A percentile compares a stretch with the other conserved stretches of the same genome.
Conservation (phyloP, 2,797 vertebrate species). For the Lepilemur septentrionalis region DNA sequence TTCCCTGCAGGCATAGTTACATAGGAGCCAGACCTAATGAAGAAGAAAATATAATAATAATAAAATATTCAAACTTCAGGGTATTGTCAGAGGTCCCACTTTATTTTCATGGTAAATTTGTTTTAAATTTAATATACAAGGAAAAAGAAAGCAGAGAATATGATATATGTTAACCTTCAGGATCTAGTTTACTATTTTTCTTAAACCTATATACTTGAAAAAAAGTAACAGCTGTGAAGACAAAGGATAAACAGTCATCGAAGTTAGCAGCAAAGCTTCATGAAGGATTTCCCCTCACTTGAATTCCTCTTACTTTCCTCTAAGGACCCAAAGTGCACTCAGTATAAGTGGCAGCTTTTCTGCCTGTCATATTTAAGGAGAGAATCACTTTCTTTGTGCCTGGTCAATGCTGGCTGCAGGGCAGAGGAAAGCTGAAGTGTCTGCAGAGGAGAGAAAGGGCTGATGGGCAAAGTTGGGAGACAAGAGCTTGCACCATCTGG, state of each 20-base stretch:
- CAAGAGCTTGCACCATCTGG: background rate
- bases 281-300: background rate
- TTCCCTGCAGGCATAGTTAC: background rate
- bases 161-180: background rate
- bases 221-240: background rate
- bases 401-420: background rate
- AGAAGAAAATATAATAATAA: slow-evolving; percentile 25
- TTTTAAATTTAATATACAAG: background rate
- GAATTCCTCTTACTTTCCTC: background rate
- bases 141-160: background rate
- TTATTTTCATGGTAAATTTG: background rate
- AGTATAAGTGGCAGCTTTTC: background rate
- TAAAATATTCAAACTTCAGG: slow-evolving; percentile 51
- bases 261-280: background rate
- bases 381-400: background rate
- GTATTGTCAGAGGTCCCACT: background rate
- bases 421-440: background rate
- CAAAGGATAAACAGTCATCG: background rate
- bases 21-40: background rate
- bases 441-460: background rate
- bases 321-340: background rate
- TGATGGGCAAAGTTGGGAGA: background rate
- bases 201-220: background rate
- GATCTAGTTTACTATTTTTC: slow-evolving; percentile 1
- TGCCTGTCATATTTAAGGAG: background rate